A percentile compares a stretch with the other conserved stretches of the same genome.
Evolutionary conservation across 2,797 vertebrate genomes (phyloP).

Genomic region (Tachyglossus aculeatus): DNA sequence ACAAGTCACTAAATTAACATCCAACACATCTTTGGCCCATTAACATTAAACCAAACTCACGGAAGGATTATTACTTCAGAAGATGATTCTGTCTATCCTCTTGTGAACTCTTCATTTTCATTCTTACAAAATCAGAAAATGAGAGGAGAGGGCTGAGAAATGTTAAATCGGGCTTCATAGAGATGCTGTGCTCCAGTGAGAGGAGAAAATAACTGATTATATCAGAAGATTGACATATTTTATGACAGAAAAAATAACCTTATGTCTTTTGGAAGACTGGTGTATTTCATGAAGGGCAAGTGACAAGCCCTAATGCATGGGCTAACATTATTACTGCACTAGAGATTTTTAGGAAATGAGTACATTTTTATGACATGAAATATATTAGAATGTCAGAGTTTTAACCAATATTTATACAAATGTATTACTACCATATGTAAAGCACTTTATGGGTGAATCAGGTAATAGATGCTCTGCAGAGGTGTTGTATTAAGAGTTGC

Average conservation of each 20-base stretch:
- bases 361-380: slow-evolving; percentile 48
- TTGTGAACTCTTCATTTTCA: not conserved
- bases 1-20: slow-evolving; percentile 31
- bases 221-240: too few species aligned
- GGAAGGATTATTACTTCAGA: not conserved
- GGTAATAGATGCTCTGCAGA: slow-evolving; percentile 45
- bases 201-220: too few species aligned
- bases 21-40: not conserved
- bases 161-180: not conserved
- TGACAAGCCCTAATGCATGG: slow-evolving; percentile 36
- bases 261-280: slow-evolving; percentile 24
- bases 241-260: not conserved
- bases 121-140: not conserved
- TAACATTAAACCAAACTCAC: slow-evolving; percentile 5
- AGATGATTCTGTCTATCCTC: not conserved
- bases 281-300: slow-evolving; percentile 42
- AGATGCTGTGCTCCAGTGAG: not conserved
- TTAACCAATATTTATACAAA: slow-evolving; percentile 59
- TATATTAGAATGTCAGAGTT: slow-evolving; percentile 50
- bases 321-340: slow-evolving; percentile 35
- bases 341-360: slow-evolving; percentile 32
- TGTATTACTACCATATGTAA: slow-evolving; percentile 44
- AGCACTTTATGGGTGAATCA: slow-evolving; percentile 33
- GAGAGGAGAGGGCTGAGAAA: not conserved
- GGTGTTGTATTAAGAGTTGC: slow-evolving; percentile 16